phyloP scores from a whole-genome alignment of 2,888 invertebrate genomes.

The Idaea aversata region DNA sequence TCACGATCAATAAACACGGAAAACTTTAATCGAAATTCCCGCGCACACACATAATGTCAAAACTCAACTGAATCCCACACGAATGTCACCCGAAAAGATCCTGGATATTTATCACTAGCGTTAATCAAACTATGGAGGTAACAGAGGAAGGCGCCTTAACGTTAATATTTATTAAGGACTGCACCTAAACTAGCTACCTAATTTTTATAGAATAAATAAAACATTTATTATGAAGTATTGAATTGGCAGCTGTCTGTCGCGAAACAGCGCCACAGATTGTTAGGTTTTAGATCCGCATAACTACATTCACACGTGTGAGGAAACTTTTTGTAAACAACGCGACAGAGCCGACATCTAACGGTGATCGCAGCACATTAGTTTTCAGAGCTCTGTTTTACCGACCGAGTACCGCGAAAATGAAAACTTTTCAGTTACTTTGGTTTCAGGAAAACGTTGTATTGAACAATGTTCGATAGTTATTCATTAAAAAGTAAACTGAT shows the following conservation, averaged over 20 bases:
- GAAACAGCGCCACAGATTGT: constrained; percentile 44
- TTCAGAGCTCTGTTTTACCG: constrained; percentile 47
- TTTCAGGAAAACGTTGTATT: no score
- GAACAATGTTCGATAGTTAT: no score
- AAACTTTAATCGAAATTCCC: constrained; percentile 56
- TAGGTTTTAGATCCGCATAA: constrained; percentile 17
- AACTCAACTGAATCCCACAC: constrained; percentile 45
- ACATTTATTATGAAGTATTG: constrained; percentile 48
- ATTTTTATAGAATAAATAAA: constrained; percentile 36
- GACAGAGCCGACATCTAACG: constrained; percentile 46
- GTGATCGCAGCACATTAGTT: constrained; percentile 9
- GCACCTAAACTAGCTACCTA: constrained; percentile 34
- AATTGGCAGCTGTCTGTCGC: constrained; percentile 46
- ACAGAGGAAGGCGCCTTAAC: constrained; percentile 10
- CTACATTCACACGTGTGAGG: constrained; percentile 21
- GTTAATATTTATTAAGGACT: constrained; percentile 23
- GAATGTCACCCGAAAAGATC: constrained; percentile 30
- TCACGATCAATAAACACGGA: constrained; percentile 20
- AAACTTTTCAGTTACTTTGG: neutral
- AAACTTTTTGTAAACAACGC: constrained; percentile 28
- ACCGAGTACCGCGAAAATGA: constrained; percentile 22
- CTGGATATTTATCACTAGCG: constrained; percentile 35
- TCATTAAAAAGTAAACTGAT: no score
- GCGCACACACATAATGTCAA: constrained; percentile 59
- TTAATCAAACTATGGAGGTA: constrained; percentile 19